Conservation (phyloP, 2,113 vertebrate species). For the Burhinus oedicnemus region DNA sequence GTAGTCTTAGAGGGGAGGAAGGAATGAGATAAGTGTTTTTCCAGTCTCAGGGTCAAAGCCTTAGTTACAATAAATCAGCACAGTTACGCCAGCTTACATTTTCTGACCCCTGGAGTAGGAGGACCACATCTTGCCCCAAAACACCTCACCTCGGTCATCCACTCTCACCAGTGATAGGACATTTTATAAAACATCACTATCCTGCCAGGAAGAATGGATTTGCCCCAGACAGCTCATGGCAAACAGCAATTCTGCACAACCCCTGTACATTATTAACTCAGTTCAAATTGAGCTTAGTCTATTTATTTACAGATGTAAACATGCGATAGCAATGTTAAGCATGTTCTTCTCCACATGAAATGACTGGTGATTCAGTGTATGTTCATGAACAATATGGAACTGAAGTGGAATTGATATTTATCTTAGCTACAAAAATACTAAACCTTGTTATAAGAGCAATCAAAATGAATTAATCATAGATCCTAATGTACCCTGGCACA, state of each 20-base stretch:
- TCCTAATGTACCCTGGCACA: background rate
- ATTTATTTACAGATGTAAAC: background rate
- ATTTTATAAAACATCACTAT: background rate
- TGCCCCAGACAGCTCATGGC: background rate
- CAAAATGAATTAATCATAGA: conserved; percentile 14
- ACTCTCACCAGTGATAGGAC: background rate
- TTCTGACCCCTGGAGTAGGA: background rate
- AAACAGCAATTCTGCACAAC: background rate
- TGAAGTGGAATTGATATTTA: background rate
- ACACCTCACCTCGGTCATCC: background rate
- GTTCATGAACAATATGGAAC: background rate
- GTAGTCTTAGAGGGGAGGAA: background rate
- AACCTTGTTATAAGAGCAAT: background rate
- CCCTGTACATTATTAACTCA: background rate
- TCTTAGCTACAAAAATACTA: conserved; percentile 6
- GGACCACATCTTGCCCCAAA: background rate
- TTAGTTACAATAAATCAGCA: background rate
- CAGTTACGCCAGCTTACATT: background rate
- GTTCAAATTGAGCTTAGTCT: background rate
- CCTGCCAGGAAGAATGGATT: background rate
- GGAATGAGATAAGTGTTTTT: background rate
- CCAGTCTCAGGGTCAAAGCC: background rate
- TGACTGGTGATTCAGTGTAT: background rate
- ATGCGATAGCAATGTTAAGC: background rate
- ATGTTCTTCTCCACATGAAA: background rate